These are phyloP conservation scores for Drosophila arawakana DNA, from an alignment of 1,140 invertebrate genomes.

Conservation along the genomic window DNA sequence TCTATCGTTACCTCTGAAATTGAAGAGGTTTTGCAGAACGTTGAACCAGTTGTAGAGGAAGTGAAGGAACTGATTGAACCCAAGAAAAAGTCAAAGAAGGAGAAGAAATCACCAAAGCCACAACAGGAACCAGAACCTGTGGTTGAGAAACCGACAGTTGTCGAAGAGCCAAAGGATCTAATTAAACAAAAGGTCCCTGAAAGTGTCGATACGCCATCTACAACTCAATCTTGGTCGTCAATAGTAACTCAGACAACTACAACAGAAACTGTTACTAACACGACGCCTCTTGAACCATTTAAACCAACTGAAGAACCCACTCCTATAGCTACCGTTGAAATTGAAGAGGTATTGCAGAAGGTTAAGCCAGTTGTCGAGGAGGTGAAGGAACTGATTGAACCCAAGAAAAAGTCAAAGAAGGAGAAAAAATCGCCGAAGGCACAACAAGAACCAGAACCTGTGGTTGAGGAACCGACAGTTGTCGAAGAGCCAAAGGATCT, in stretches of 20 bases:
- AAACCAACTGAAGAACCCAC: no score
- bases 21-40: background rate
- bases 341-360: no score
- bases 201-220: background rate
- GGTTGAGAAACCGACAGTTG: background rate
- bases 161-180: background rate
- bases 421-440: background rate
- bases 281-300: no score
- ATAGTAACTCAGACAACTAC: constrained; percentile 27
- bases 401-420: background rate
- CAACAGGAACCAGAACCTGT: constrained; percentile 10
- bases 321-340: no score
- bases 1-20: background rate
- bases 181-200: no score
- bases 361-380: background rate
- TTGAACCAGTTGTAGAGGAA: background rate
- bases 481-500: background rate
- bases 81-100: constrained; percentile 47
- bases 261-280: background rate
- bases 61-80: background rate
- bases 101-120: constrained; percentile 20
- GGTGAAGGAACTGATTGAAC: background rate
- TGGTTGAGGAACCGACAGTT: background rate
- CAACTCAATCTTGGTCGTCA: constrained; percentile 24
- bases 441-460: background rate